These are phyloP conservation scores for Drosophila siamana DNA, from an alignment of 2,888 invertebrate species.

Conservation along the genomic window DNA sequence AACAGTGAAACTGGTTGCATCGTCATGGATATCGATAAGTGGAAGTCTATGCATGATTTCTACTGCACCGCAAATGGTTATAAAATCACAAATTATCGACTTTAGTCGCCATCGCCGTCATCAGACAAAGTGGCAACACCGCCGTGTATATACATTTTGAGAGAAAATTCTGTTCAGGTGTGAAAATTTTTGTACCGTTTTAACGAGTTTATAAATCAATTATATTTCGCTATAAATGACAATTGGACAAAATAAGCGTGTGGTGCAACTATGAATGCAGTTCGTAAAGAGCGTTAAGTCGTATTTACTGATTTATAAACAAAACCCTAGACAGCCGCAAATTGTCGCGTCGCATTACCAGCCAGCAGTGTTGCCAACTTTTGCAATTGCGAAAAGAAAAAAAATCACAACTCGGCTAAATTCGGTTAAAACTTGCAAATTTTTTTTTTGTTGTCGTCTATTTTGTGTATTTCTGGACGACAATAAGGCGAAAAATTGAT, in stretches of 20 bases:
- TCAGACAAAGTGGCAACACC: constrained; percentile 52
- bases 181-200: constrained; percentile 55
- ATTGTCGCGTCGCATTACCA: constrained; percentile 73
- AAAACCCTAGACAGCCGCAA: constrained; percentile 50
- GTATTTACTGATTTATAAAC: constrained; percentile 33
- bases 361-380: constrained; percentile 63
- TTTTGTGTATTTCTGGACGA: neutral
- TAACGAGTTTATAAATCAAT: constrained; percentile 24
- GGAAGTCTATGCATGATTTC: neutral
- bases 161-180: constrained; percentile 71
- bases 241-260: constrained; percentile 1
- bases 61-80: constrained; percentile 14
- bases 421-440: neutral
- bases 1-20: constrained; percentile 18
- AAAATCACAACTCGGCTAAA: constrained; percentile 11
- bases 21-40: constrained; percentile 33
- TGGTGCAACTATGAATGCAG: neutral
- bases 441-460: neutral
- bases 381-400: constrained; percentile 46
- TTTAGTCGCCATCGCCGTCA: constrained; percentile 27
- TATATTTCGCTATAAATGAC: constrained; percentile 14
- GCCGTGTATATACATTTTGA: constrained; percentile 71
- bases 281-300: constrained; percentile 28
- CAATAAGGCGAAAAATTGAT: neutral
- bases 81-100: constrained; percentile 23